Evolutionary conservation across 64 coral and sea anemone genomes (phyloP), one percentile per base, ranked within the genome.

Genomic region (Montipora foliosa): DNA sequence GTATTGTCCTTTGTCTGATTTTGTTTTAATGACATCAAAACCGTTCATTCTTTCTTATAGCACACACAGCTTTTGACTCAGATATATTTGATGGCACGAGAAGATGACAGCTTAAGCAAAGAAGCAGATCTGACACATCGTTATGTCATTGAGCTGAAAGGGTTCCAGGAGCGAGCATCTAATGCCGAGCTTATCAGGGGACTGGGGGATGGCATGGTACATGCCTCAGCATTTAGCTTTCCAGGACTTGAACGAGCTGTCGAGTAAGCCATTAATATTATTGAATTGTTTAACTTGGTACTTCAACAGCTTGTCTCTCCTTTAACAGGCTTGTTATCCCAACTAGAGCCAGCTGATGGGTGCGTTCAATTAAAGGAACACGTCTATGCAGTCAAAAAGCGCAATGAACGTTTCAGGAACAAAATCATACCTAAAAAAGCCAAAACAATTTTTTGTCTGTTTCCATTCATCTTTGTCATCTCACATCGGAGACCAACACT

Each of bases 121-220:
- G 96, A 95, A 47, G 93, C 96, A 44, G 50, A 70, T 44, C 22
- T 73, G 19, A 89, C 93, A 47, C 77, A 66, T 64, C 80, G 79
- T 47, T 98, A 91, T 80, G 60, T 98, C 29, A 98, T 91, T 72
- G 96, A 98, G 70, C 37, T 98, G 17, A 85, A 95, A 48, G 89
- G 96, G 59, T 98, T 98, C 71, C 90, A 93, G 76, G 89, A 95
- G 64, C 90, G 96, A 46, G 92, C 96, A 1, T 92, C 89, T 3
- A 92, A 93, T 61, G 96, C 79, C 7, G 79, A 91, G 82, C 71
- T 92, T 3, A 89, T 94, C 46, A 97, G 91, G 72, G 96, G 93
- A 2, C 83, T 97, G 3, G 82, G 89, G 2, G 93, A 93, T 46
- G 90, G 92, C 20, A 24, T 47, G 13, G 79, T 93, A 12, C 22